These are phyloP conservation scores for Paratilapia polleni DNA, from an alignment of 2,113 vertebrate genomes.

Conservation along the genomic window DNA sequence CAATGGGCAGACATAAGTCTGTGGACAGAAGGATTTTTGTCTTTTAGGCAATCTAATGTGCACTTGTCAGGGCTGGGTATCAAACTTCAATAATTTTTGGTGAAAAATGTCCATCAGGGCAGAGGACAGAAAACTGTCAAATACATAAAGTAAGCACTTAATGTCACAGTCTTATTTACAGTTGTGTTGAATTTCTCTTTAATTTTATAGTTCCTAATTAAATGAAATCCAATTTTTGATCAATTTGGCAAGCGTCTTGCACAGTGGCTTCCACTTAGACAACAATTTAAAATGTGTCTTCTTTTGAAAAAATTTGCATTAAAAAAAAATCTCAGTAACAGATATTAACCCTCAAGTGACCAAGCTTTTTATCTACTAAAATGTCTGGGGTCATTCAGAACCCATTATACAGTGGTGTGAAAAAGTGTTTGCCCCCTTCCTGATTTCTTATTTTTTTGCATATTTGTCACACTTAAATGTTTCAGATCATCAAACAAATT, in stretches of 20 bases:
- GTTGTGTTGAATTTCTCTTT: neutral
- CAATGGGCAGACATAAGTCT: conserved; percentile 21
- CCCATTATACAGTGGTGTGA: no score
- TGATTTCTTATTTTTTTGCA: no score
- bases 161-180: neutral
- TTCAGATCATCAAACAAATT: no score
- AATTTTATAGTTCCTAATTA: neutral
- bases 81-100: neutral
- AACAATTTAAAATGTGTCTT: neutral
- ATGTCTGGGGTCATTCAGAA: neutral
- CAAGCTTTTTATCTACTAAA: neutral
- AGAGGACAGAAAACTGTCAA: neutral
- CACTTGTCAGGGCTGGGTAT: neutral
- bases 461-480: no score
- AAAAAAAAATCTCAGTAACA: neutral
- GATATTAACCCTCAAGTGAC: neutral
- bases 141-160: neutral
- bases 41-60: conserved; percentile 14
- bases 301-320: neutral
- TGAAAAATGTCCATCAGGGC: neutral
- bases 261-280: neutral
- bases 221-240: neutral
- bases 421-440: no score
- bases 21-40: conserved; percentile 40
- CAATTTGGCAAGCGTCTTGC: neutral